Evolutionary conservation across 30 jellyfish, hydroid and myxozoan species (phyloP), one percentile per base, ranked within the genome.

Genomic region (Aurelia coerulea): DNA sequence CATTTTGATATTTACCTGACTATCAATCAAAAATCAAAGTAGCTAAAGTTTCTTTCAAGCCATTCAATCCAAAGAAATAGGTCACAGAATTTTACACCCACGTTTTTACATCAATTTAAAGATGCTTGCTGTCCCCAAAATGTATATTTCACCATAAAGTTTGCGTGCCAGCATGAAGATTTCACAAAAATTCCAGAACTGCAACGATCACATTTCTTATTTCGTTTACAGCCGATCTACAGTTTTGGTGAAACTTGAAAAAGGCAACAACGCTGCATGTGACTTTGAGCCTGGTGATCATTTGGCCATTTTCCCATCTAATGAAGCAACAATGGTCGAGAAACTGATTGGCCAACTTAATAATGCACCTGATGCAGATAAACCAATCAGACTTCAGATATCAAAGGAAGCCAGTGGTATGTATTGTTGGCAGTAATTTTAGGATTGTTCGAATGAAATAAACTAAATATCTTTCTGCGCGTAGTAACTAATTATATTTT

Each of bases 271-370:
- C 23, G 66, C 70, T 68, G 46, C 80, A 62, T 70, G 60, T 69
- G 34, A 58, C n/a, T 87, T 72, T 14, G 81, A 76, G 31, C 90
- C 96, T 10, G 96, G 96, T 4, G 96, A 87, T 65, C 96, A 87
- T 63, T 14, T 87, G 12, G 77, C 96, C 15, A 35, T 87, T 3
- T 77, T 49, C 56, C 96, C 96, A 13, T 76, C 79, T 10, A 87
- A 87, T 66, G 90, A 77, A 51, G 63, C 79, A 7, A 83, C 42
- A n/a, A 65, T 87, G 82, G 96, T 87, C 52, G 81, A 87, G 8
- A 31, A 59, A 52, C 72, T 87, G 71, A 76, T 87, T 67, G 74
- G 76, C 15, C 81, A 5, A 37, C 33, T 77, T 31, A 12, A 87
- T 1, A 65, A 68, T 56, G 88, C 83, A 2, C 96, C 96, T 19